Conservation (phyloP, 2,113 vertebrate species). For the Origma solitaria region DNA sequence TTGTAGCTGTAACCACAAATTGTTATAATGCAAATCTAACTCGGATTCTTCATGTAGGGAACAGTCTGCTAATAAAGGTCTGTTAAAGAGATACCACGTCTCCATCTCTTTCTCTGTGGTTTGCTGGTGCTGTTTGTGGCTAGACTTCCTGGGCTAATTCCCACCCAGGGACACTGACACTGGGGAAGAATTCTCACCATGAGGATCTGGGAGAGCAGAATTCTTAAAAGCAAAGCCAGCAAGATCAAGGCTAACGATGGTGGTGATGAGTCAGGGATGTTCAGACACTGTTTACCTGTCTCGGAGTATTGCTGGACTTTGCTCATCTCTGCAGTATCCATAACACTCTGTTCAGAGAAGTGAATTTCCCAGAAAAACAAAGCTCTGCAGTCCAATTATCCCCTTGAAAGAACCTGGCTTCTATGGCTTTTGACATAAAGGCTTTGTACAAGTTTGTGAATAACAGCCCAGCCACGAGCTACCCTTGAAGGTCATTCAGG, state of each 20-base stretch:
- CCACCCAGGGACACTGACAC: not conserved
- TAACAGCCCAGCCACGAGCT: not conserved
- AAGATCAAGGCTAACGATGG: not conserved
- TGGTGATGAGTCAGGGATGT: not conserved
- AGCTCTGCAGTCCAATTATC: not conserved
- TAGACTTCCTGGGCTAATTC: not conserved
- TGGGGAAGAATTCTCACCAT: not conserved
- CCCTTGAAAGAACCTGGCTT: not conserved
- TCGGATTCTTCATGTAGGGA: constrained; percentile 66
- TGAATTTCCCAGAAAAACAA: not conserved
- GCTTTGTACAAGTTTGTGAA: not conserved
- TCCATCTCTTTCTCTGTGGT: not conserved
- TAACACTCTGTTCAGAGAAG: not conserved
- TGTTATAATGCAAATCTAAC: constrained; percentile 63
- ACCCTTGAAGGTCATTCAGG: not conserved
- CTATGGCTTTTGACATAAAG: not conserved
- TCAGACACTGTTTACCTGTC: not conserved
- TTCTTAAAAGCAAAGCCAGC: not conserved
- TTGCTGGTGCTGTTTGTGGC: not conserved
- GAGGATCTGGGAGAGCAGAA: not conserved
- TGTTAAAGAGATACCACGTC: constrained; percentile 43
- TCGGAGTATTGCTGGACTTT: not conserved
- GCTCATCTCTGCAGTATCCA: not conserved
- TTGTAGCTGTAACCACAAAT: constrained; percentile 67
- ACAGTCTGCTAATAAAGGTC: constrained; percentile 80